These are phyloP conservation scores for Drosophila seclusa DNA, from an alignment of 2,888 invertebrate species.

Conservation along the genomic window DNA sequence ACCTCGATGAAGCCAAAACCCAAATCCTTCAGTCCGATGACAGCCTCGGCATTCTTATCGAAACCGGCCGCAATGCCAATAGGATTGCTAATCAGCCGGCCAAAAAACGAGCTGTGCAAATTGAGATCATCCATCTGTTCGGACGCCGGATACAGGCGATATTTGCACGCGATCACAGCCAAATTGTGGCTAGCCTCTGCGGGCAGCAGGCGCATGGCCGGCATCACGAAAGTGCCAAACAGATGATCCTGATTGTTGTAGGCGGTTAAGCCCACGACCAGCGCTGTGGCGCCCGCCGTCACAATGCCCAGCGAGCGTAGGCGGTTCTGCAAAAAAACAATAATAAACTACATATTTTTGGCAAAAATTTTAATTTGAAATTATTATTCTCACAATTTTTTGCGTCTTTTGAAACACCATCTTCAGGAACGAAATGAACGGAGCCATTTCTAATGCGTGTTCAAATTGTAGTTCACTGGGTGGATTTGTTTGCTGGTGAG, in stretches of 20 bases:
- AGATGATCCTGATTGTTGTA: constrained; percentile 51
- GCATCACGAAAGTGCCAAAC: constrained; percentile 66
- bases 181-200: constrained; percentile 94
- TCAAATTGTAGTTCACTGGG: not conserved
- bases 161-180: constrained; percentile 91
- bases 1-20: constrained; percentile 99
- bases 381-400: constrained; percentile 38
- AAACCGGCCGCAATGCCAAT: constrained; percentile 99
- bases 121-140: constrained; percentile 59
- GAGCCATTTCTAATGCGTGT: not conserved
- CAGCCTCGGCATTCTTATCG: constrained; percentile 98
- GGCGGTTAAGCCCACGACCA: constrained; percentile 45
- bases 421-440: constrained; percentile 20
- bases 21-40: constrained; percentile 91
- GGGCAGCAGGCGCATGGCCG: constrained; percentile 86
- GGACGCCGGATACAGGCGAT: constrained; percentile 82
- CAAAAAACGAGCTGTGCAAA: constrained; percentile 89
- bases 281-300: constrained; percentile 57
- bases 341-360: not conserved
- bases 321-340: constrained; percentile 37
- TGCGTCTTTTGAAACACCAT: constrained; percentile 38
- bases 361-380: not conserved
- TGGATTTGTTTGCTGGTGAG: not conserved
- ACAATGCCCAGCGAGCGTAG: constrained; percentile 63
- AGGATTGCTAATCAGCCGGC: constrained; percentile 92